Base-by-base conservation (phyloP, 2,797 vertebrate genomes). In the Coluber constrictor region DNA sequence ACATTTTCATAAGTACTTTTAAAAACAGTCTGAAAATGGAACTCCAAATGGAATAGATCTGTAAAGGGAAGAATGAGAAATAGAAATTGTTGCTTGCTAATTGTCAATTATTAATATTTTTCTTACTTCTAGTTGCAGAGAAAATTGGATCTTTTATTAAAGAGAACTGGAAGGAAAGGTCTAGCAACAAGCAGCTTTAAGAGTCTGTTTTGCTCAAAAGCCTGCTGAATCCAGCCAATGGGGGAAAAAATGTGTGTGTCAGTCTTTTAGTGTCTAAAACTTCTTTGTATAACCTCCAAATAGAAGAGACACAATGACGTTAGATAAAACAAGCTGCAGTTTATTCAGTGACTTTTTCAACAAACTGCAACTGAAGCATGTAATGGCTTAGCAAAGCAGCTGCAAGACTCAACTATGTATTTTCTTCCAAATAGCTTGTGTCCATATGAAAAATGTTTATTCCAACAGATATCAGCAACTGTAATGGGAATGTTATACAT, bases 401-500 rank as follows among this genome's bases (percentile, higher is more conserved):
- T 47, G 27, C 25, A 89, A 47, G 59, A 89, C 60, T 47, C 88
- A 89, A 61, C 37, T 4, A n/a, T n/a, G 15, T 47, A 89, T 89
- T 61, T 9, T 61, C 37, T 8, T 89, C 23, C 88, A 47, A 43
- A 89, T 47, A 89, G 13, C 60, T 89, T 47, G 37, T 27, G 20
- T 47, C 57, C 25, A 43, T 61, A 59, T 9, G 1, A 27, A 13
- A 25, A 27, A 51, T 43, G 47, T 43, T 47, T 59, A 91, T 60
- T 16, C 54, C 43, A 51, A 86, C 55, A 57, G 4, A 79, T 79
- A 57, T 59, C n/a, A 57, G 70, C 66, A 56, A 37, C 10, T 32
- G 66, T 32, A 56, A 90, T 74, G 43, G 93, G 87, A 4, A 1
- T 86, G 3, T 86, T 61, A 57, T 25, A 93, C 90, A 94, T 92